A percentile compares a stretch with the other conserved stretches of the same genome.
These are phyloP conservation scores for Chloropsis hardwickii DNA, from an alignment of 2,113 vertebrate species.

Conservation along the genomic window DNA sequence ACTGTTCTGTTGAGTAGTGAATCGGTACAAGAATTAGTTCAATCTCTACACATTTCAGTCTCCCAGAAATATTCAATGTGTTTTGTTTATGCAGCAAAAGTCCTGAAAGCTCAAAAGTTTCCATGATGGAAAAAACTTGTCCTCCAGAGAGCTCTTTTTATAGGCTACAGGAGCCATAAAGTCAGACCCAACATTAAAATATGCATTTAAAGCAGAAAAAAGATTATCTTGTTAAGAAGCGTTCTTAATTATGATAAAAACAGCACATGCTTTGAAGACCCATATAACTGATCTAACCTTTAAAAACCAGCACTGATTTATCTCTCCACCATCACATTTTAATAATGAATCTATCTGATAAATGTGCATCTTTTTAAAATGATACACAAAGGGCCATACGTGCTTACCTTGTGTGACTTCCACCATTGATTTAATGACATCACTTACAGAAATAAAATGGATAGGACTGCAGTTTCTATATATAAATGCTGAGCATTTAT, in stretches of 20 bases:
- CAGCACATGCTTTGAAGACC: constrained; percentile 20
- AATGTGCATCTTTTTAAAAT: constrained; percentile 56
- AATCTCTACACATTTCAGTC: neutral
- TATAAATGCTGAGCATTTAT: constrained; percentile 30
- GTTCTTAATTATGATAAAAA: constrained; percentile 34
- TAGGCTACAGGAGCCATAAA: neutral
- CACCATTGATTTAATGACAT: constrained; percentile 30
- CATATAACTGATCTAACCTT: constrained; percentile 61
- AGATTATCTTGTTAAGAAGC: neutral
- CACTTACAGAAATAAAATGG: constrained; percentile 24
- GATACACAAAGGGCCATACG: constrained; percentile 19
- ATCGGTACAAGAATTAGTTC: neutral
- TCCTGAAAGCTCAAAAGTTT: neutral
- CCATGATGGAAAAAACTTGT: neutral
- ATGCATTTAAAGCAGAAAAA: neutral
- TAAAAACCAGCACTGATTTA: constrained; percentile 60
- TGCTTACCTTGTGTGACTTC: constrained; percentile 34
- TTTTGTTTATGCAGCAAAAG: neutral
- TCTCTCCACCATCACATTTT: constrained; percentile 56
- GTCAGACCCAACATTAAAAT: neutral
- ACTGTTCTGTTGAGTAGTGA: neutral
- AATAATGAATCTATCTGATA: constrained; percentile 61
- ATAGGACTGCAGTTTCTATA: constrained; percentile 11
- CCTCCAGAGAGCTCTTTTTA: neutral
- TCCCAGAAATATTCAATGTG: neutral